These are phyloP conservation scores for Anarrhichthys ocellatus DNA, from an alignment of 2,113 vertebrate genomes.

Conservation along the genomic window DNA sequence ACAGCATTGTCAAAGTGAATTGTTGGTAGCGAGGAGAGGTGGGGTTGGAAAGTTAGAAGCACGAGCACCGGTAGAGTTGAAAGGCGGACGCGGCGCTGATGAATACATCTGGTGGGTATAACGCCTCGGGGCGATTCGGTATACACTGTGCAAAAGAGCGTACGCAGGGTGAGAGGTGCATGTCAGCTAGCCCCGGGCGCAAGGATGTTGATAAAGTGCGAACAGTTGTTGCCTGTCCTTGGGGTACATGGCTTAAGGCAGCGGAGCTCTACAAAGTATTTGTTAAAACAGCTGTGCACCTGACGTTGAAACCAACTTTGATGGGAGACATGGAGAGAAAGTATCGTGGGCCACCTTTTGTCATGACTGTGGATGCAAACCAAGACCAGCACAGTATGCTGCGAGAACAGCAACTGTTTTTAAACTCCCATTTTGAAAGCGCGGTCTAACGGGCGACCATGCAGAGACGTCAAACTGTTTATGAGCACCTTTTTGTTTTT, in stretches of 20 bases:
- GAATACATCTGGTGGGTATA: slow-evolving; percentile 33
- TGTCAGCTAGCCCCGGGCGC: slow-evolving; percentile 10
- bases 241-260: slow-evolving; percentile 42
- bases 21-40: slow-evolving; percentile 11
- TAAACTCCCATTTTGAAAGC: slow-evolving; percentile 41
- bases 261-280: slow-evolving; percentile 20
- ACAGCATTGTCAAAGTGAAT: slow-evolving; percentile 42
- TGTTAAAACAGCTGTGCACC: slow-evolving; percentile 20
- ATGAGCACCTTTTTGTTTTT: slow-evolving; percentile 9
- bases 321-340: background rate
- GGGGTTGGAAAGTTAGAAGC: slow-evolving; percentile 33
- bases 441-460: slow-evolving; percentile 30
- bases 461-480: slow-evolving; percentile 44
- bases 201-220: slow-evolving; percentile 33
- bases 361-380: background rate
- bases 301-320: slow-evolving; percentile 11
- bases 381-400: background rate
- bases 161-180: slow-evolving; percentile 22
- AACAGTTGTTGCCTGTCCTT: slow-evolving; percentile 41
- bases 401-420: slow-evolving; percentile 8
- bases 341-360: background rate
- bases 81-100: slow-evolving; percentile 6
- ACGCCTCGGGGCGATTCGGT: slow-evolving; percentile 35
- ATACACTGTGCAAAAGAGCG: slow-evolving; percentile 16
- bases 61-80: slow-evolving; percentile 26